These are phyloP conservation scores for Ceyx cyanopectus DNA, from an alignment of 2,113 vertebrate genomes.

Conservation along the genomic window DNA sequence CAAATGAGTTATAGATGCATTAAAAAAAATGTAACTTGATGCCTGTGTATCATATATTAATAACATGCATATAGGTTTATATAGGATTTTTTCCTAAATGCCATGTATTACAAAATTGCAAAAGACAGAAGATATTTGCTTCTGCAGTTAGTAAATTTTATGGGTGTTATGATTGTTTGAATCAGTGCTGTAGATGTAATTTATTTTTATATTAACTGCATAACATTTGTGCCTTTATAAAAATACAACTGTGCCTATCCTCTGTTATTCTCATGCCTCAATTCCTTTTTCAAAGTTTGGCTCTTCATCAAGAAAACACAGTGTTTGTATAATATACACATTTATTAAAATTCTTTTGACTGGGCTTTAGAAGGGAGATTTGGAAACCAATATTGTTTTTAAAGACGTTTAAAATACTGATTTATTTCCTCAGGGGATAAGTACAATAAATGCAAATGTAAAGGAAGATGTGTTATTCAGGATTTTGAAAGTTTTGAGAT, in stretches of 20 bases:
- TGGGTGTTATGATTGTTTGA: constrained; percentile 75
- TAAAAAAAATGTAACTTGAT: constrained; percentile 43
- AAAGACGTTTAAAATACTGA: constrained; percentile 47
- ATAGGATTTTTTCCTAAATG: constrained; percentile 69
- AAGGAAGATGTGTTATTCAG: constrained; percentile 44
- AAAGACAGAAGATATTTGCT: constrained; percentile 73
- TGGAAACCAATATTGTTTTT: constrained; percentile 35
- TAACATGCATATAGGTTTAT: constrained; percentile 71
- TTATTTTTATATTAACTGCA: constrained; percentile 80
- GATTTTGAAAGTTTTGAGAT: neutral
- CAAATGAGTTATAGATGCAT: constrained; percentile 43
- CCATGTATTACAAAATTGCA: constrained; percentile 82
- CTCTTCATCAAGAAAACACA: constrained; percentile 36
- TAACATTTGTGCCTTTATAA: constrained; percentile 88
- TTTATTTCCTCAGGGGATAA: constrained; percentile 63
- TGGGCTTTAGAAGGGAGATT: constrained; percentile 65
- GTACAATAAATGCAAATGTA: constrained; percentile 58
- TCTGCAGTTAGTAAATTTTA: constrained; percentile 76
- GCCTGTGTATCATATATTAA: constrained; percentile 62
- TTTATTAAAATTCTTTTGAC: constrained; percentile 47
- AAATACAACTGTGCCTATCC: constrained; percentile 71
- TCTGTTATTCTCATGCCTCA: constrained; percentile 70
- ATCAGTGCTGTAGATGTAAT: constrained; percentile 81
- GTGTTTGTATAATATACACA: constrained; percentile 45
- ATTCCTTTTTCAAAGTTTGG: constrained; percentile 46